Conservation (phyloP, 2,888 invertebrate genomes). For the Formica aserva region DNA sequence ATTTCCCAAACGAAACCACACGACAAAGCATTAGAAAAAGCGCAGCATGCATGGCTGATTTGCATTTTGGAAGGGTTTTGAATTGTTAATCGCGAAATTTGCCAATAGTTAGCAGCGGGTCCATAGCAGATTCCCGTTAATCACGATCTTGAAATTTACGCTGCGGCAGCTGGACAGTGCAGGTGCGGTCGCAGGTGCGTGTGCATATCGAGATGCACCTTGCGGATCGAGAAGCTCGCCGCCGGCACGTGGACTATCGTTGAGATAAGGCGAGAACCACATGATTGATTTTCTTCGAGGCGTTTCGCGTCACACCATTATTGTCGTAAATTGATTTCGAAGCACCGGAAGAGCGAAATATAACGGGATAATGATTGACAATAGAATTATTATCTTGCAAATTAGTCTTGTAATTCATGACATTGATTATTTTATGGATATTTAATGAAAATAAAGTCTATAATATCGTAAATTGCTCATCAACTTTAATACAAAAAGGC, state of each 20-base stretch:
- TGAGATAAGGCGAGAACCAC: neutral
- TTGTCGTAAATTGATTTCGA: conserved; percentile 18
- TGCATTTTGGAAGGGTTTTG: neutral
- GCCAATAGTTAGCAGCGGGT: neutral
- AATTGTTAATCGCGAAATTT: conserved; percentile 3
- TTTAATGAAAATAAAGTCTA: neutral
- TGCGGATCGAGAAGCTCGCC: conserved; percentile 57
- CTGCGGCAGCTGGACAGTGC: conserved; percentile 68
- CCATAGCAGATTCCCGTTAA: conserved; percentile 17
- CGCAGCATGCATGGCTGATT: neutral
- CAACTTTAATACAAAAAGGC: neutral
- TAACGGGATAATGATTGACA: neutral
- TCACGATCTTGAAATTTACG: conserved; percentile 39
- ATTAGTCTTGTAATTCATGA: neutral
- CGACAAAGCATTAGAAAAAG: neutral
- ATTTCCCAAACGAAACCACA: neutral
- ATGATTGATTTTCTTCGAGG: conserved; percentile 15
- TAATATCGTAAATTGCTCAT: neutral
- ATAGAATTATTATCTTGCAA: neutral
- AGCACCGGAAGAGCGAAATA: neutral
- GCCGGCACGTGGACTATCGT: conserved; percentile 21
- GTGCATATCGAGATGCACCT: conserved; percentile 63
- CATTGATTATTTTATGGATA: neutral
- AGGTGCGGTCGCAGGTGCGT: conserved; percentile 66
- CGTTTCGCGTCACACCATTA: neutral